Evolutionary conservation across 2,888 invertebrate species (phyloP), one percentile per base, ranked within the genome.

Genomic region (Pammene fasciana): DNA sequence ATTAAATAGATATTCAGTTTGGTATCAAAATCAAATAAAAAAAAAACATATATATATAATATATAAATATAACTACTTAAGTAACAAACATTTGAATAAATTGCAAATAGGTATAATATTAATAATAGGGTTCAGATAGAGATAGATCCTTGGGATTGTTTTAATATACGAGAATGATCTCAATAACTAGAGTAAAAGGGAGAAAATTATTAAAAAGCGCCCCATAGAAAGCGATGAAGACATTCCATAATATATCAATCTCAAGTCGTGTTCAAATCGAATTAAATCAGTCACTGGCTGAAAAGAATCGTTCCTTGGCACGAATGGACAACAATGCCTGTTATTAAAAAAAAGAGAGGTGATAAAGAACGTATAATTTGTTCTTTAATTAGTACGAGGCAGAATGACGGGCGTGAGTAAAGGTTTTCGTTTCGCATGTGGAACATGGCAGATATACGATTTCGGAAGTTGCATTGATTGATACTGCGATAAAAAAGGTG

Each of bases 351-450:
- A 87, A 86, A 84, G 85, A 83, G 82, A 81, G 85, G 86, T 86
- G 88, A 90, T 91, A 89, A 89, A 87, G 82, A 90, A 90, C 85
- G 80, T 90, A 83, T 87, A 91, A 91, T 91, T 91, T 90, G 86
- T 86, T 79, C 77, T 75, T 79, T 89, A 90, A 90, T 90, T 86
- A 89, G 84, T 86, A 85, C 85, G 84, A 79, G 79, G 80, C 84
- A 82, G 86, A 88, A 89, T 88, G 90, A 88, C 87, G 89, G 86
- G 84, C 89, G 88, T 89, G 88, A 85, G 87, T 84, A 85, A 83
- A 85, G 88, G 88, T 86, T 87, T 85, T 83, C 83, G 85, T 86
- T 87, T 86, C 86, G 88, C 87, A 88, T 86, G 83, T 84, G 81
- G 85, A 83, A 80, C 84, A 83, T 82, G 82, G 78, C 79, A 82